Conservation (phyloP, 1,140 invertebrate genomes). For the Drosophila quadrilineata region DNA sequence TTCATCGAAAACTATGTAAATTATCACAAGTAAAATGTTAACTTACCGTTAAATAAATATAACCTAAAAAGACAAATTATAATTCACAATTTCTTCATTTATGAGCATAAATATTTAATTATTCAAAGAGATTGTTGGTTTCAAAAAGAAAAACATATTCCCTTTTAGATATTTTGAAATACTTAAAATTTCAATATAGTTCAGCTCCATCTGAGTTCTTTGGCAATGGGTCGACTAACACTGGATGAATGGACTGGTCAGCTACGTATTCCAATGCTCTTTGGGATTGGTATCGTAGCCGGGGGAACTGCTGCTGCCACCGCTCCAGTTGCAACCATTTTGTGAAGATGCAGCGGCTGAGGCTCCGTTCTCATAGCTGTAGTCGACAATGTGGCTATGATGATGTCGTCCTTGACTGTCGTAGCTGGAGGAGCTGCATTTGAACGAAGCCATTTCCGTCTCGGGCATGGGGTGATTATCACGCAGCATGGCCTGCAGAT, state of each 20-base stretch:
- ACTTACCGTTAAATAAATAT: conserved; percentile 68
- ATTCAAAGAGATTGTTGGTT: too few species aligned
- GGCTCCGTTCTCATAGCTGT: conserved; percentile 35
- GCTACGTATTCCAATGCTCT: conserved; percentile 63
- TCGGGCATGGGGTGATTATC: conserved; percentile 45
- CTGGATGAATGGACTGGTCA: background rate
- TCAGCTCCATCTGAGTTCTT: conserved; percentile 11
- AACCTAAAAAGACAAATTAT: conserved; percentile 64
- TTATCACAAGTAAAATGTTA: conserved; percentile 61
- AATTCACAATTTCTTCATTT: too few species aligned
- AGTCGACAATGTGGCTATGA: conserved; percentile 1
- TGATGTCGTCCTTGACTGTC: conserved; percentile 24
- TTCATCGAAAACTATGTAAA: conserved; percentile 75
- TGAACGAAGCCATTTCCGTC: conserved; percentile 38
- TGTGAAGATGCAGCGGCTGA: conserved; percentile 40
- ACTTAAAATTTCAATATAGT: conserved; percentile 8
- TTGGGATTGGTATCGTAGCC: conserved; percentile 49
- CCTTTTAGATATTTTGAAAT: too few species aligned
- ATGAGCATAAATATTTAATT: background rate
- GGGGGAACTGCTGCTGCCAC: conserved; percentile 61
- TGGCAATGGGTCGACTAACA: conserved; percentile 15
- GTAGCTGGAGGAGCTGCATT: conserved; percentile 23
- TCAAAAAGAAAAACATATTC: too few species aligned
- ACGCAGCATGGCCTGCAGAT: conserved; percentile 84
- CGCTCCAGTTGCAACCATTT: conserved; percentile 66